Conservation (phyloP, 2,797 vertebrate genomes). For the Halcyon smyrnensis region DNA sequence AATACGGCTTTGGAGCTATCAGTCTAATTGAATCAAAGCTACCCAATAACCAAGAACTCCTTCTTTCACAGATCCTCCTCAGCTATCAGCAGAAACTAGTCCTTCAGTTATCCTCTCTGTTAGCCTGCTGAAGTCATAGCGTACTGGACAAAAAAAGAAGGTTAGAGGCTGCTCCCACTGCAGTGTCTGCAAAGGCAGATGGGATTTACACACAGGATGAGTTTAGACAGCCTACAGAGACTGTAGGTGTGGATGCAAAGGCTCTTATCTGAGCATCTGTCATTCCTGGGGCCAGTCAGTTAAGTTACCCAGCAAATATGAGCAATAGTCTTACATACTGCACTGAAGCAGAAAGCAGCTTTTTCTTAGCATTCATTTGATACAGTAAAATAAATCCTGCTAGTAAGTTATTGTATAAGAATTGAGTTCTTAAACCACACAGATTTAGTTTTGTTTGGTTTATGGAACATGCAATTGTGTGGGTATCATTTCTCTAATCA, state of each 20-base stretch:
- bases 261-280: background rate
- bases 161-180: background rate
- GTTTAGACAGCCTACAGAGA: background rate
- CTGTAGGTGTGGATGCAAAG: background rate
- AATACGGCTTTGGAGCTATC: background rate
- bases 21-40: background rate
- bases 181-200: background rate
- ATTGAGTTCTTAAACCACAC: background rate
- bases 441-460: background rate
- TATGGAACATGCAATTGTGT: background rate
- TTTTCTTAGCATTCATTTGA: background rate
- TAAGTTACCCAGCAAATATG: background rate
- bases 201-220: background rate
- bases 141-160: background rate
- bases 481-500: background rate
- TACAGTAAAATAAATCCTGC: background rate
- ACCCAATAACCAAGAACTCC: background rate
- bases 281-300: background rate
- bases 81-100: background rate
- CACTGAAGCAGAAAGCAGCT: background rate
- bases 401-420: background rate
- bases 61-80: background rate
- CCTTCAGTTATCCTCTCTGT: background rate
- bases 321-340: background rate
- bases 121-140: background rate